Percentiles rank a stretch among this genome's conserved stretches.
Conservation (phyloP, 2,888 invertebrate species). For the Busseola fusca region DNA sequence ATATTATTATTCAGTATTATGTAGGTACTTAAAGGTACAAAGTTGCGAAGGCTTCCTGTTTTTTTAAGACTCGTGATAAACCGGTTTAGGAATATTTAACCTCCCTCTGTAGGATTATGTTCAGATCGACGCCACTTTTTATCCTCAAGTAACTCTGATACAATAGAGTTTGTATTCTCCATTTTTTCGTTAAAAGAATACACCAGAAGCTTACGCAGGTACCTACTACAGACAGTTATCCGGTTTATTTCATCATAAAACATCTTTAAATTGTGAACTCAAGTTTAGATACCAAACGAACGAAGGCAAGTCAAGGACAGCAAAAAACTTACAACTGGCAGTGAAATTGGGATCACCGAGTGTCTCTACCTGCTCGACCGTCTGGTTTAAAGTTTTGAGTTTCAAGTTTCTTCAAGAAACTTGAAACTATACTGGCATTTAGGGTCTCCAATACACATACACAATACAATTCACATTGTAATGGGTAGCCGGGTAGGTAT, state of each 20-base stretch:
- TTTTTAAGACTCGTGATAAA: slow-evolving; percentile 19
- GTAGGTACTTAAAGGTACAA: not conserved
- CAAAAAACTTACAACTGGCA: not conserved
- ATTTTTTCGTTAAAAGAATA: slow-evolving; percentile 16
- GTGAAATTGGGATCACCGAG: slow-evolving; percentile 1
- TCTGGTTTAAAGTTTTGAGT: not conserved
- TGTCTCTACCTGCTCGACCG: slow-evolving; percentile 32
- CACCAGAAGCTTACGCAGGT: too few species aligned
- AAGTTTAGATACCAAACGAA: not conserved
- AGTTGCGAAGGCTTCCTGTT: slow-evolving; percentile 15
- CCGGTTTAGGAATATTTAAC: slow-evolving; percentile 27
- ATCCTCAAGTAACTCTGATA: not conserved
- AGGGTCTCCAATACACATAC: not conserved
- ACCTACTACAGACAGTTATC: not conserved
- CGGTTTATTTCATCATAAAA: not conserved
- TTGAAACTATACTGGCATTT: slow-evolving; percentile 11
- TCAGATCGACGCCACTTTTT: slow-evolving; percentile 14
- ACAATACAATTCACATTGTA: slow-evolving; percentile 1
- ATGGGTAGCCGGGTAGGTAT: not conserved
- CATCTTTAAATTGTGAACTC: not conserved
- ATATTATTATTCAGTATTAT: not conserved
- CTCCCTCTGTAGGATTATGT: not conserved
- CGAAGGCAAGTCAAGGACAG: too few species aligned
- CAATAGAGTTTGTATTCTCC: not conserved
- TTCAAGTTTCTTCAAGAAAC: too few species aligned